A percentile compares a stretch with the other conserved stretches of the same genome.
These are phyloP conservation scores for Papilio demoleus DNA, from an alignment of 2,888 invertebrate genomes.

Conservation along the genomic window DNA sequence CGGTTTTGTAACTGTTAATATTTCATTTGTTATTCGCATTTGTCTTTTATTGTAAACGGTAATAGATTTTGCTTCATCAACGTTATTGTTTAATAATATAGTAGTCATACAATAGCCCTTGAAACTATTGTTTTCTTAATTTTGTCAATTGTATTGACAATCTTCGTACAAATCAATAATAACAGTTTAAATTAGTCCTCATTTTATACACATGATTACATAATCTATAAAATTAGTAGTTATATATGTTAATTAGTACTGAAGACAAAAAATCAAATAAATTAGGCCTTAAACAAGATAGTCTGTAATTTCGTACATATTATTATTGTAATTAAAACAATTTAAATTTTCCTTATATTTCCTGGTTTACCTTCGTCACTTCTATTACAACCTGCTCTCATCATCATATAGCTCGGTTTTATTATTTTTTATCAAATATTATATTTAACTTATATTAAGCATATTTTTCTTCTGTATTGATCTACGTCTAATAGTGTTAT, in stretches of 20 bases:
- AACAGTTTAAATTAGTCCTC: neutral
- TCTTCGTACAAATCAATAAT: neutral
- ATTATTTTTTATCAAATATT: too few species aligned
- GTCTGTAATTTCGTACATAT: too few species aligned
- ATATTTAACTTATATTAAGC: too few species aligned
- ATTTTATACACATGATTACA: neutral
- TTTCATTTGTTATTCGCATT: constrained; percentile 12
- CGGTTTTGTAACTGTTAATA: constrained; percentile 8
- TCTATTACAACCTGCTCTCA: too few species aligned
- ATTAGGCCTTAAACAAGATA: too few species aligned
- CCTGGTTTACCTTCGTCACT: too few species aligned
- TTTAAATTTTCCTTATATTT: too few species aligned
- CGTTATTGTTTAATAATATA: constrained; percentile 13
- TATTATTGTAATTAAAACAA: too few species aligned
- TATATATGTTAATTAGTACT: neutral
- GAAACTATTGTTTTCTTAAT: constrained; percentile 9
- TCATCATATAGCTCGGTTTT: too few species aligned
- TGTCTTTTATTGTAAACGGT: constrained; percentile 13
- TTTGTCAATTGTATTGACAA: constrained; percentile 12
- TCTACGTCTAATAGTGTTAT: neutral
- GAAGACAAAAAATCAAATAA: neutral
- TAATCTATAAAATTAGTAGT: too few species aligned
- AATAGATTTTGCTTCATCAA: constrained; percentile 2
- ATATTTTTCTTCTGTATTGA: too few species aligned
- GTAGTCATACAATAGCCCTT: constrained; percentile 1